phyloP scores from a whole-genome alignment of 2,797 vertebrate species.

The Iguana delicatissima region DNA sequence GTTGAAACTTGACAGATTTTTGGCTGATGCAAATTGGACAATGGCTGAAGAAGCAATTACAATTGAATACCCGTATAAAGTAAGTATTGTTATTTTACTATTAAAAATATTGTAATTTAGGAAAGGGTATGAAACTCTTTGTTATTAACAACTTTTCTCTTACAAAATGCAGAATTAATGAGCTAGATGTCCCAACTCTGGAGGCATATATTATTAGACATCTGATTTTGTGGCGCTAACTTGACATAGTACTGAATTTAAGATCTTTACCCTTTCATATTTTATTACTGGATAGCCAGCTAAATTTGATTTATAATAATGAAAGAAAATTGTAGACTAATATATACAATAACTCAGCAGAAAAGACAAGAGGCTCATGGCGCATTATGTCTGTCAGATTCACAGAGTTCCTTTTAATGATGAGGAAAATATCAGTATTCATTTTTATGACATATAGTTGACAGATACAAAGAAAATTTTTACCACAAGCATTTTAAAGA shows the following conservation, averaged over 20 bases:
- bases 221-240: background rate
- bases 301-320: background rate
- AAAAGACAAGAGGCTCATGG: background rate
- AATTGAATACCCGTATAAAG: conserved; percentile 53
- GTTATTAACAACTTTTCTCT: background rate
- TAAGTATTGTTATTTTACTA: conserved; percentile 24
- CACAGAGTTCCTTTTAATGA: background rate
- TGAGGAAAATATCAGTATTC: background rate
- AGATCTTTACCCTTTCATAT: background rate
- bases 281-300: background rate
- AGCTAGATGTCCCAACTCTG: background rate
- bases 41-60: conserved; percentile 51
- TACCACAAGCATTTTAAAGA: background rate
- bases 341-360: background rate
- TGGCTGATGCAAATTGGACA: conserved; percentile 61
- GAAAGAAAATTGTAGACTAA: background rate
- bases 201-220: background rate
- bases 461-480: background rate
- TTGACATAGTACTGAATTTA: background rate
- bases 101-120: conserved; percentile 3
- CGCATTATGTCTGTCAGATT: background rate
- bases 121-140: background rate
- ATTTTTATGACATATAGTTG: background rate
- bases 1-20: conserved; percentile 60
- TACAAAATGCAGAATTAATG: background rate